Evolutionary conservation across 2,797 vertebrate species (phyloP), one percentile per base, ranked within the genome.

Genomic region (Arnoldichthys spilopterus): DNA sequence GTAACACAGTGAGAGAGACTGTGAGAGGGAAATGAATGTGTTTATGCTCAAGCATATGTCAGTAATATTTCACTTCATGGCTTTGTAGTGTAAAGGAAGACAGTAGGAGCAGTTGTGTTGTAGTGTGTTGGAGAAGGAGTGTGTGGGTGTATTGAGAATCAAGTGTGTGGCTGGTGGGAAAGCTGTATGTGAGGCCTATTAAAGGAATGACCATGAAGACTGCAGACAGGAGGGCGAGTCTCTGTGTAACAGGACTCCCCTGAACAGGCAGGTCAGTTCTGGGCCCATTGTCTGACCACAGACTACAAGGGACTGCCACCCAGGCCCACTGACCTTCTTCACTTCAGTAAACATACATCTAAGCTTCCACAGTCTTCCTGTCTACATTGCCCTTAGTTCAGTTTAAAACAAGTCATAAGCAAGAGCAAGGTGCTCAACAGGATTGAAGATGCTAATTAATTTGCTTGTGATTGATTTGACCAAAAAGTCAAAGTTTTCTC

Each of bases 171-270:
- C 69, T 20, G 11, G 22, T 62, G 45, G 32, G 79, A 70, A 72
- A 74, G 59, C 40, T 74, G 71, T 62, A 28, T 64, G 74, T 69
- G 64, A 74, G 62, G 56, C 84, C 84, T 82, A 88, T 89, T 89
- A 87, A 86, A 87, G 66, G 73, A 77, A 80, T 68, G 74, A 71
- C 71, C 77, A 70, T 71, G 77, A 79, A 82, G 89, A 87, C 88
- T 82, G 8, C 88, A 88, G 78, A 76, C 74, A 16, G 78, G 77
- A 80, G 77, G 77, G 58, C 6, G 8, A 68, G 58, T 61, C 85
- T 81, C 68, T 72, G 88, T 77, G 82, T 89, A 86, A 92, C 88
- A 84, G 88, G 91, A 89, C 88, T 78, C 86, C 72, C 83, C 71
- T 54, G 32, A 59, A 47, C 58, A n/a, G 53, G 56, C 67, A 67